phyloP scores from a whole-genome alignment of 2,797 vertebrate species.

The Natrix natrix region DNA sequence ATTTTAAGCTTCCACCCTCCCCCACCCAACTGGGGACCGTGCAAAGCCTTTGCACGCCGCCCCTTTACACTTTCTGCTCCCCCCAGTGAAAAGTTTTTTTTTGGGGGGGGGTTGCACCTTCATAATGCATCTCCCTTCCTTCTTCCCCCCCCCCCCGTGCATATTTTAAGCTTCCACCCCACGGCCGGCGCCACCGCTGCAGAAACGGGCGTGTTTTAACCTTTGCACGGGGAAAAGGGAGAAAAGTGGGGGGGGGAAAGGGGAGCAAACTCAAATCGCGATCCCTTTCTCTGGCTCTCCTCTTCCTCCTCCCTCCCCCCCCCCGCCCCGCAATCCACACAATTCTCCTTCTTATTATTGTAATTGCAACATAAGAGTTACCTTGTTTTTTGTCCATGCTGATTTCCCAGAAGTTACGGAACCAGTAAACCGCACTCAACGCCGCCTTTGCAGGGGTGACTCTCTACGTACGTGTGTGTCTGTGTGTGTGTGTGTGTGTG shows the following conservation, averaged over 20 bases:
- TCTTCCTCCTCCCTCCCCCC: rapidly evolving
- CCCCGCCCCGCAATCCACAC: rapidly evolving
- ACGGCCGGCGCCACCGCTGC: neutral
- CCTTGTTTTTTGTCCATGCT: conserved; percentile 73
- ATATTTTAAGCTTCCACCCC: neutral
- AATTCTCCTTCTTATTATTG: neutral
- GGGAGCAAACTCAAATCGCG: no score
- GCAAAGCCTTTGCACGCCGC: neutral
- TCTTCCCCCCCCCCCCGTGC: neutral
- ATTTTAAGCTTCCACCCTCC: no score
- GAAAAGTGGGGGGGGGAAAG: neutral
- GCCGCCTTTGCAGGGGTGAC: conserved; percentile 33
- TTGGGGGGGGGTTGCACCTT: no score
- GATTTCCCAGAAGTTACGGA: conserved; percentile 67
- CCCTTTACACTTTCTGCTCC: neutral
- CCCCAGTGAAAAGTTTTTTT: neutral
- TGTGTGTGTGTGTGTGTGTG: no score
- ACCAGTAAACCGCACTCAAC: conserved; percentile 28
- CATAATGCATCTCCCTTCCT: neutral
- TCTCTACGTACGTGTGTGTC: neutral
- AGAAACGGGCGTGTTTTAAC: neutral
- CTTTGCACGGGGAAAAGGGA: neutral
- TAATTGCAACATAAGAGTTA: conserved; percentile 54
- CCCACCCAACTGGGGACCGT: no score
- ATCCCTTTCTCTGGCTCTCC: rapidly evolving